phyloP scores from a whole-genome alignment of 2,797 vertebrate genomes.

The Betta splendens region DNA sequence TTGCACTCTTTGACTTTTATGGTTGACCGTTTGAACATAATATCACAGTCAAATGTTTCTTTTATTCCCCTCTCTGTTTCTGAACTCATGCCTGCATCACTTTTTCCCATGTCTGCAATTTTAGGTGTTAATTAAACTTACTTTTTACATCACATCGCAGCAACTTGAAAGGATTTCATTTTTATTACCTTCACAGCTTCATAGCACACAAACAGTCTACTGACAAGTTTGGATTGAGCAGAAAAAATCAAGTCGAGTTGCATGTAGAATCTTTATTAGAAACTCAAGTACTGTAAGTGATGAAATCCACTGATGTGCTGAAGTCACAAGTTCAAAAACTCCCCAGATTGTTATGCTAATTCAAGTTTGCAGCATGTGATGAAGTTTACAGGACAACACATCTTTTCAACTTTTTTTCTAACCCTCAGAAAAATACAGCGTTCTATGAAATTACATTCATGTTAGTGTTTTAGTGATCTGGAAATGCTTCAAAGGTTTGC shows the following conservation, averaged over 20 bases:
- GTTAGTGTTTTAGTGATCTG: not conserved
- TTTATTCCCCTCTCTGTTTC: not conserved
- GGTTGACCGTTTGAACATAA: conserved; percentile 2
- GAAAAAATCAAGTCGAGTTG: not conserved
- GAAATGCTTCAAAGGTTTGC: not conserved
- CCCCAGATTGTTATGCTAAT: too few species aligned
- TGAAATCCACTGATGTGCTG: conserved; percentile 20
- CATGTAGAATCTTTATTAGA: conserved; percentile 19
- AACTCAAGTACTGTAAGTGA: conserved; percentile 25
- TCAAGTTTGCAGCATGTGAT: conserved; percentile 19
- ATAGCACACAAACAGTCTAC: not conserved
- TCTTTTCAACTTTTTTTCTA: conserved; percentile 17
- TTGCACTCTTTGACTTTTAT: conserved; percentile 8
- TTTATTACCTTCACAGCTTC: not conserved
- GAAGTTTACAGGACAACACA: conserved; percentile 33
- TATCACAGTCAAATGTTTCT: conserved; percentile 1
- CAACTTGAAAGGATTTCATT: not conserved
- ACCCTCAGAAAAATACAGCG: not conserved
- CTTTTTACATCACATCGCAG: not conserved
- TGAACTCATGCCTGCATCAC: not conserved
- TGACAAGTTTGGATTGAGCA: conserved; percentile 12
- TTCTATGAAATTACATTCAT: not conserved
- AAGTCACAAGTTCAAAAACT: conserved; percentile 10
- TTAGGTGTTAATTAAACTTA: conserved; percentile 1
- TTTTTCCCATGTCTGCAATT: too few species aligned